Evolutionary conservation across 1,140 invertebrate genomes (phyloP), one percentile per base, ranked within the genome.

Genomic region (Archegozetes longisetosus): DNA sequence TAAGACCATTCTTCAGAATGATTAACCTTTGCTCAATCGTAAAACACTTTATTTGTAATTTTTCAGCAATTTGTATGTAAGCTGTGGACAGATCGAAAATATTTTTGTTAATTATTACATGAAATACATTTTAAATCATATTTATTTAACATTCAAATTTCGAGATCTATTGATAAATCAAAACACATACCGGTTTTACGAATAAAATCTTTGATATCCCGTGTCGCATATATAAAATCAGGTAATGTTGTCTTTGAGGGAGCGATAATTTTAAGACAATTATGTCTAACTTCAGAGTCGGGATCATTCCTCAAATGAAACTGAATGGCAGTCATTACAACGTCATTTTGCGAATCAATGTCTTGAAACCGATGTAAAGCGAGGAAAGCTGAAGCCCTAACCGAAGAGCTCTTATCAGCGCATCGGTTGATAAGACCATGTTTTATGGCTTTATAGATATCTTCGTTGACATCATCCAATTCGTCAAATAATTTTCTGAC

Each of bases 161-260:
- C n/a, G n/a, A n/a, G n/a, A n/a, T n/a, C n/a, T n/a, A n/a, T n/a
- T n/a, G n/a, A n/a, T n/a, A n/a, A n/a, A n/a, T n/a, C n/a, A n/a
- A n/a, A n/a, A n/a, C n/a, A n/a, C 6, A 40, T 40, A 40, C 32
- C 32, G 13, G 27, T 32, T 27, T 59, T 52, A 20, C 58, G 49
- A 13, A 59, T 40, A n/a, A 29, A 23, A 25, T 23, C 50, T 59
- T 59, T 59, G 24, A 59, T 24, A 59, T 59, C 58, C 32, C 58
- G 48, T 20, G 32, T 52, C 9, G 24, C 22, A 17, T 23, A 17
- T n/a, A 59, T 51, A n/a, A 59, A 28, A 22, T 23, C 12, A 17
- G 22, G 9, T 20, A 59, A 20, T 29, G 48, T 59, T 2, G 25
- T 14, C n/a, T 55, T 2, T 22, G 26, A 20, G 12, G 26, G 1